Conservation (phyloP, 2,888 invertebrate species). For the Drosophila tanythrix region DNA sequence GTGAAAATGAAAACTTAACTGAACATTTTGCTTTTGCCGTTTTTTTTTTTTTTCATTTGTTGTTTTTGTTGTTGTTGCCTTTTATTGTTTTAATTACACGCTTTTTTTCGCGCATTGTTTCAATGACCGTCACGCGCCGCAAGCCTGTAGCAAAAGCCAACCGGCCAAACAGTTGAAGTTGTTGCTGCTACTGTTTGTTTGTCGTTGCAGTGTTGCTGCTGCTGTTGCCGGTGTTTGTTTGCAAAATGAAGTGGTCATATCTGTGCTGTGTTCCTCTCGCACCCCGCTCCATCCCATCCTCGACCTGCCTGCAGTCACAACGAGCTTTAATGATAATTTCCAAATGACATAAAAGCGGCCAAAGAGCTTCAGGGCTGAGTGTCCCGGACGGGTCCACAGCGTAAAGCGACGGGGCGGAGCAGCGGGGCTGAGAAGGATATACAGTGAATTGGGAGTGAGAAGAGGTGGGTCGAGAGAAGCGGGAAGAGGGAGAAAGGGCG, state of each 20-base stretch:
- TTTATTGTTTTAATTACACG: slow-evolving; percentile 78
- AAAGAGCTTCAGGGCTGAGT: slow-evolving; percentile 35
- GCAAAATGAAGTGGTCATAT: slow-evolving; percentile 77
- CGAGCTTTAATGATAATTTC: slow-evolving; percentile 74
- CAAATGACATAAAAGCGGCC: slow-evolving; percentile 71
- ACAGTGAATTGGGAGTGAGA: not conserved
- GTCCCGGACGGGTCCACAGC: slow-evolving; percentile 2
- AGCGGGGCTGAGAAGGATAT: not conserved
- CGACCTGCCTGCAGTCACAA: slow-evolving; percentile 8
- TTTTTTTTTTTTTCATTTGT: slow-evolving; percentile 27
- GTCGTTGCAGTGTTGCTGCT: slow-evolving; percentile 4
- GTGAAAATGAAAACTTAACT: slow-evolving; percentile 78
- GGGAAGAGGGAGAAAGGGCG: not conserved
- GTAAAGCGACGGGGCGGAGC: not conserved
- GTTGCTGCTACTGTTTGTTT: slow-evolving; percentile 9
- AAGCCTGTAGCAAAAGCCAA: slow-evolving; percentile 47
- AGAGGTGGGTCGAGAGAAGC: not conserved
- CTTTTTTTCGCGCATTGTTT: slow-evolving; percentile 77
- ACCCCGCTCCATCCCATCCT: not conserved
- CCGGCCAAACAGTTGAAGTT: slow-evolving; percentile 45
- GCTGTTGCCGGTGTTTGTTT: slow-evolving; percentile 51
- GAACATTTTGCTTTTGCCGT: slow-evolving; percentile 58
- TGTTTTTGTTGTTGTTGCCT: slow-evolving; percentile 48
- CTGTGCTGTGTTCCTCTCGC: slow-evolving; percentile 28
- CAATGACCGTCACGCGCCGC: slow-evolving; percentile 76